Evolutionary conservation across 2,797 vertebrate species (phyloP), one percentile per base, ranked within the genome.

Genomic region (Poeciliopsis paucimaculata): DNA sequence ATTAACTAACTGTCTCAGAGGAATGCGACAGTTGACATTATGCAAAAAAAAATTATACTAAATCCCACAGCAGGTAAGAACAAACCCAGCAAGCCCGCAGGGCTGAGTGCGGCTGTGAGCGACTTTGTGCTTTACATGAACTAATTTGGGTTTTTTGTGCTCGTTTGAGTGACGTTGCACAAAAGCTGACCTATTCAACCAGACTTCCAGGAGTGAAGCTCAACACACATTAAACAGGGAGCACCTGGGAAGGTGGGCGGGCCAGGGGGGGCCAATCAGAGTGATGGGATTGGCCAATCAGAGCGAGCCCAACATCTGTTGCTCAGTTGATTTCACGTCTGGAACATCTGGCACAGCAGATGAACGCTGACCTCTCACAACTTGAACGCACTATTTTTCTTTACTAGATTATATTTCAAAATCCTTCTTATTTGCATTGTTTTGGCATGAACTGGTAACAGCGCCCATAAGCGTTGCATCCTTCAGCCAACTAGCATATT

Each of bases 281-380:
- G 66, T 9, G 70, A 75, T 11, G n/a, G 73, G 62, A 79, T 89
- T 39, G 86, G 84, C 87, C 86, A 92, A 91, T 87, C 88, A 87
- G 82, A 70, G 80, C 41, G 72, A 81, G 77, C n/a, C 0, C 77
- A 92, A 91, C 94, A 94, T 93, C 90, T 91, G 91, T 81, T 84
- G 75, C 72, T 89, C 91, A 95, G 93, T 93, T 88, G 87, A 70
- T 41, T 70, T 64, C 83, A 84, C 60, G 77, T 84, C 84, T 76
- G 81, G 83, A 94, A 93, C 95, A 95, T 94, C 91, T 95, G 91
- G 89, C 79, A 62, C 84, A 45, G 41, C 75, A 75, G 80, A 73
- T 90, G 87, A 93, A 82, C 90, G 89, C 80, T 91, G 91, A 92
- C 90, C 92, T 87, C 77, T 77, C 76, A 80, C 81, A 62, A 87